A percentile compares a stretch with the other conserved stretches of the same genome.
Evolutionary conservation across 1,140 invertebrate species (phyloP).

Genomic region (Drosophila funebris): DNA sequence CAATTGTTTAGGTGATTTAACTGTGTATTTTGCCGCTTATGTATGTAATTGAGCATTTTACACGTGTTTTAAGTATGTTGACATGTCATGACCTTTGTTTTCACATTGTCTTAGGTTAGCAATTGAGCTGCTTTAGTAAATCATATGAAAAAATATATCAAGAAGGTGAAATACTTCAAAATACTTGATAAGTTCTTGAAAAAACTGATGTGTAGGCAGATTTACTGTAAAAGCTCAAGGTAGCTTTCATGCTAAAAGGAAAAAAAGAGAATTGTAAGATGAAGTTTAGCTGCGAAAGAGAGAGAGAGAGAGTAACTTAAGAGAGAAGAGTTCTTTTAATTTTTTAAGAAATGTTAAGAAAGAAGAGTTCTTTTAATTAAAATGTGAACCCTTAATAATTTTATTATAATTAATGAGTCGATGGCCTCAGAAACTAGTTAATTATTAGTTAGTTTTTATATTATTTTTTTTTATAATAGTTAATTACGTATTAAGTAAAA

Average conservation of each 20-base stretch:
- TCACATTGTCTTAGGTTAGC: conserved; percentile 19
- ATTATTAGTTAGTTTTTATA: too few species aligned
- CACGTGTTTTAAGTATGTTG: conserved; percentile 19
- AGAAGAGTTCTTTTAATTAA: too few species aligned
- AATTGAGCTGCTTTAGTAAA: neutral
- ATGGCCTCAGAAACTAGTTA: too few species aligned
- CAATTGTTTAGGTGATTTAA: conserved; percentile 37
- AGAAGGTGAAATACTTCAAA: conserved; percentile 12
- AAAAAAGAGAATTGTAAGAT: neutral
- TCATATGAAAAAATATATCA: neutral
- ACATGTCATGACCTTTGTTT: conserved; percentile 26
- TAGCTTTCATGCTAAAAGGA: neutral
- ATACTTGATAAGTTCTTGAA: conserved; percentile 24
- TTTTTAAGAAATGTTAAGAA: too few species aligned
- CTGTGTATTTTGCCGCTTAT: conserved; percentile 15
- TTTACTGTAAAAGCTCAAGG: conserved; percentile 1
- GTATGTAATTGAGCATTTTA: conserved; percentile 24
- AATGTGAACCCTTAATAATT: too few species aligned
- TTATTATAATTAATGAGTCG: too few species aligned
- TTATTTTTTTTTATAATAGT: too few species aligned
- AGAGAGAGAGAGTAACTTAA: neutral
- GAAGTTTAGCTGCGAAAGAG: neutral
- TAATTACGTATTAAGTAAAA: too few species aligned
- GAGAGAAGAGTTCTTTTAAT: too few species aligned
- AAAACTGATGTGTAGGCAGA: conserved; percentile 9